These are phyloP conservation scores for Euthynnus affinis DNA, from an alignment of 2,797 vertebrate species.

Conservation along the genomic window DNA sequence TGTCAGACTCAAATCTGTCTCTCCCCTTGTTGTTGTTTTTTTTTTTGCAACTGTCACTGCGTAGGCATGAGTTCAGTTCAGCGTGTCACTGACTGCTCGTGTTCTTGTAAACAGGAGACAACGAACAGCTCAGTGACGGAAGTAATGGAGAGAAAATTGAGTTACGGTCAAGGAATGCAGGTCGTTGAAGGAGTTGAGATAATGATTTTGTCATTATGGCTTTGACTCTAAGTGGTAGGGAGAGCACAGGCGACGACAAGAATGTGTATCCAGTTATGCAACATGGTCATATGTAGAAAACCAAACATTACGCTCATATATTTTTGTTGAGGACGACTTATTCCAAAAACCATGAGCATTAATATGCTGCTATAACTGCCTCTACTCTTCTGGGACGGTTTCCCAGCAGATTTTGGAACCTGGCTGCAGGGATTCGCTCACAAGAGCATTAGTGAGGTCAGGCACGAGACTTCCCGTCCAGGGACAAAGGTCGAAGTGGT, in stretches of 20 bases:
- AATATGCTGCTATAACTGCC: not conserved
- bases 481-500: no score
- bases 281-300: not conserved
- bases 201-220: not conserved
- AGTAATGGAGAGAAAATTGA: conserved; percentile 17
- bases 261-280: not conserved
- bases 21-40: not conserved
- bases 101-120: conserved; percentile 23
- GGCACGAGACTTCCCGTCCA: no score
- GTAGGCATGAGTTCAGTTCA: not conserved
- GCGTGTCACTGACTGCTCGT: not conserved
- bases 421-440: no score
- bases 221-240: not conserved
- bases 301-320: no score
- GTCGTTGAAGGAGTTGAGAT: no score
- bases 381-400: no score
- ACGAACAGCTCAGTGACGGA: not conserved
- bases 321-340: not conserved
- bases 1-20: not conserved
- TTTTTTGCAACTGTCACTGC: not conserved
- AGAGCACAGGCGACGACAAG: no score
- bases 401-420: no score
- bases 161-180: conserved; percentile 32
- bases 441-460: no score
- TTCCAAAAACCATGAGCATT: not conserved